phyloP scores from a whole-genome alignment of 2,113 vertebrate genomes.

The Pampusana beccarii region DNA sequence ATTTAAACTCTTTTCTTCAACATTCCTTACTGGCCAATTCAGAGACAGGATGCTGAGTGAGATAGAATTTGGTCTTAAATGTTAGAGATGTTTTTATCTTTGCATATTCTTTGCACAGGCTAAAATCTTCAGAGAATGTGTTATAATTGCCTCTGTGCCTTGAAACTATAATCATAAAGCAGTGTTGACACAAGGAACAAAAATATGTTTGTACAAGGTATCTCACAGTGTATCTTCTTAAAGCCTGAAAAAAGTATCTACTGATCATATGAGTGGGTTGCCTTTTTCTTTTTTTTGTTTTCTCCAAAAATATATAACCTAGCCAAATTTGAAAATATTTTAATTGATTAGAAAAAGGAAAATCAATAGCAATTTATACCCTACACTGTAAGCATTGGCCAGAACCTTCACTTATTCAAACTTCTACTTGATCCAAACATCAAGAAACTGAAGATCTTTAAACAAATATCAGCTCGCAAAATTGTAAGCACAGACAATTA shows the following conservation, averaged over 20 bases:
- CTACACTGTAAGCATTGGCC: neutral
- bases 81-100: neutral
- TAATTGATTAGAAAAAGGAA: neutral
- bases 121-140: constrained; percentile 12
- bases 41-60: neutral
- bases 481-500: neutral
- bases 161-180: neutral
- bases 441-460: neutral
- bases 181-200: constrained; percentile 1
- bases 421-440: neutral
- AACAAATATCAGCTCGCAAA: neutral
- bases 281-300: neutral
- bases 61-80: neutral
- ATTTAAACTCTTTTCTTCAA: neutral
- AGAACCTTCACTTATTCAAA: neutral
- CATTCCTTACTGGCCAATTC: neutral
- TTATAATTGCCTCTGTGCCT: constrained; percentile 14
- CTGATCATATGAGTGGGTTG: neutral
- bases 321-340: neutral
- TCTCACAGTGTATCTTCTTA: neutral
- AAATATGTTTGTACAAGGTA: neutral
- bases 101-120: neutral
- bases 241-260: neutral
- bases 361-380: neutral
- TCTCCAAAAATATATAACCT: neutral